Percentiles rank a stretch among this genome's conserved stretches.
Evolutionary conservation across 2,888 invertebrate genomes (phyloP).

Genomic region (Lochmaea capreae): DNA sequence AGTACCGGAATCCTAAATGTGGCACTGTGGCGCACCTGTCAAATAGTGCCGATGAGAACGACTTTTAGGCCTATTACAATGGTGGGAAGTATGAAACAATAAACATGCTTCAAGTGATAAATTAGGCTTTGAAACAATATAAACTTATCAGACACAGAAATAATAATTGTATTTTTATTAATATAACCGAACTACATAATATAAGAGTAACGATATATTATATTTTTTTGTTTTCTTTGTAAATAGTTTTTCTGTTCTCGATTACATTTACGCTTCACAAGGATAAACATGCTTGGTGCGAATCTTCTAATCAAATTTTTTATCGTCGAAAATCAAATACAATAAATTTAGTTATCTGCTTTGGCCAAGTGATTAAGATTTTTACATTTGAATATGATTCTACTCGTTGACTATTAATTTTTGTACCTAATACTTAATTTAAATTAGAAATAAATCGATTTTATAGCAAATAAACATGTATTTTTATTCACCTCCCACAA

Average conservation of each 20-base stretch:
- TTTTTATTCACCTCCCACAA: background rate
- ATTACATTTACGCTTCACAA: slow-evolving; percentile 33
- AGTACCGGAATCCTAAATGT: too few relatives aligned
- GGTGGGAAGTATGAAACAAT: too few relatives aligned
- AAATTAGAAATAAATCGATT: slow-evolving; percentile 24
- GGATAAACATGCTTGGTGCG: slow-evolving; percentile 26
- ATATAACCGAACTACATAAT: too few relatives aligned
- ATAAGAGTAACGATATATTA: too few relatives aligned
- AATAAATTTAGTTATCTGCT: background rate
- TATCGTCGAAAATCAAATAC: background rate
- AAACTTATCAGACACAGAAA: too few relatives aligned
- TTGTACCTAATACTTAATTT: slow-evolving; percentile 28
- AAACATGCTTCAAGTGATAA: too few relatives aligned
- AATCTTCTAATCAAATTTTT: slow-evolving; percentile 20
- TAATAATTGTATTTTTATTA: too few relatives aligned
- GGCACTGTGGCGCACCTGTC: too few relatives aligned
- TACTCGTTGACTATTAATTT: slow-evolving; percentile 21
- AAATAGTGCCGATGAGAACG: too few relatives aligned
- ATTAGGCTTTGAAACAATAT: too few relatives aligned
- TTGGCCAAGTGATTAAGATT: background rate
- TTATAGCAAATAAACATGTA: slow-evolving; percentile 13
- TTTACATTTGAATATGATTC: slow-evolving; percentile 22
- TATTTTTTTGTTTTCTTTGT: too few relatives aligned
- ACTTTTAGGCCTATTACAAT: too few relatives aligned
- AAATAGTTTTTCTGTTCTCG: slow-evolving; percentile 6